phyloP scores from a whole-genome alignment of 2,113 vertebrate species.

The Tachysurus vachellii region DNA sequence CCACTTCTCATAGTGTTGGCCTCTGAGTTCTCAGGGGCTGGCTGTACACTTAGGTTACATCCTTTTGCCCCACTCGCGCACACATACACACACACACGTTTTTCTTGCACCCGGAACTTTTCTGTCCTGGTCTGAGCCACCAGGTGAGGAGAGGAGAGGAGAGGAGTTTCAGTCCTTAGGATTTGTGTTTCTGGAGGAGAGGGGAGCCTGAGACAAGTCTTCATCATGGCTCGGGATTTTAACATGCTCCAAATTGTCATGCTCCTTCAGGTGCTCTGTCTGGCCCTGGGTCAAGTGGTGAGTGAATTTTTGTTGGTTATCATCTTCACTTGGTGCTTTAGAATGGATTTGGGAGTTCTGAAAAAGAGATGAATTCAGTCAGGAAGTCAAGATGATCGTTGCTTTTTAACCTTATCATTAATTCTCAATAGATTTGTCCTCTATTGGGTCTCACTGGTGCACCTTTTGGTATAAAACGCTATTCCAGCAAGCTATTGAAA shows the following conservation, averaged over 20 bases:
- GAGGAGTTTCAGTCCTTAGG: conserved; percentile 64
- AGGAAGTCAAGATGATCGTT: too few relatives aligned
- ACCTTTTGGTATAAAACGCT: not conserved
- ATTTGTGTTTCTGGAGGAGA: conserved; percentile 64
- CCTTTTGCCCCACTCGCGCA: conserved; percentile 41
- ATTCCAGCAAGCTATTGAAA: not conserved
- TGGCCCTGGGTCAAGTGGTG: conserved; percentile 90
- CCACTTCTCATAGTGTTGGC: conserved; percentile 42
- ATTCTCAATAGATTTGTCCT: not conserved
- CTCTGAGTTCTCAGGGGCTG: conserved; percentile 59
- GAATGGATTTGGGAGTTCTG: conserved; percentile 31
- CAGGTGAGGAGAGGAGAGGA: conserved; percentile 57
- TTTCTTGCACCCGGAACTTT: conserved; percentile 39
- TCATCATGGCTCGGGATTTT: conserved; percentile 76
- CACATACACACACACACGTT: conserved; percentile 21
- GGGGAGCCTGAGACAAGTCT: conserved; percentile 58
- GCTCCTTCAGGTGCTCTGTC: conserved; percentile 79
- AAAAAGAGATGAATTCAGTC: not conserved
- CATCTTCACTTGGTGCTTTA: not conserved
- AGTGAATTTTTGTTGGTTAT: conserved; percentile 68
- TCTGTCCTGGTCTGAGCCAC: conserved; percentile 59
- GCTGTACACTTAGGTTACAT: conserved; percentile 57
- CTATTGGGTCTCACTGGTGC: not conserved
- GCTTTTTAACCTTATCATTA: too few relatives aligned
- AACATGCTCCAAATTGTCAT: conserved; percentile 70